These are phyloP conservation scores for Halichoerus grypus DNA, from an alignment of 2,113 vertebrate species.

Conservation along the genomic window DNA sequence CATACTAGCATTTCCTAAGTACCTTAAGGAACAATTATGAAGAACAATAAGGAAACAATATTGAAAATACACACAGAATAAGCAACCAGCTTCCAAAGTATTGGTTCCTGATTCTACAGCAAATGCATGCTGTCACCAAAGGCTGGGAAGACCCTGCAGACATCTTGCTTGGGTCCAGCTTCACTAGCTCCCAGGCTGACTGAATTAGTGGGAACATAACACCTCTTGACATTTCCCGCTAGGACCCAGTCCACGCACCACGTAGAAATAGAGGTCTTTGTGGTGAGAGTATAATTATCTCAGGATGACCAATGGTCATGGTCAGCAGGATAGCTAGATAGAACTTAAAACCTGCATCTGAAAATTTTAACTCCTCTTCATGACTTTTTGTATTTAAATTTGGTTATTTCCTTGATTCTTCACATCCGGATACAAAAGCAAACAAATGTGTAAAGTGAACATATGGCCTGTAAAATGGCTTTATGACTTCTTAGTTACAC, in stretches of 20 bases:
- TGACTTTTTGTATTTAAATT: neutral
- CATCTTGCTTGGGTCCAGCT: neutral
- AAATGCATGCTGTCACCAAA: neutral
- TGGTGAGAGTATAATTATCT: neutral
- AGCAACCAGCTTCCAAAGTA: neutral
- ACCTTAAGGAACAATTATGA: neutral
- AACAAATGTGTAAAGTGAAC: neutral
- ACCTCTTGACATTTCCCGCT: neutral
- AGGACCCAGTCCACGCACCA: neutral
- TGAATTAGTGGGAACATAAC: neutral
- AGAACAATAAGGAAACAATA: neutral
- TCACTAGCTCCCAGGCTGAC: neutral
- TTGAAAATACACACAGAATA: neutral
- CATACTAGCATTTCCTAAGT: neutral
- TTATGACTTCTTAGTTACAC: neutral
- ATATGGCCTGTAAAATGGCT: neutral
- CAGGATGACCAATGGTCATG: neutral
- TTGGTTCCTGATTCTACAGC: neutral
- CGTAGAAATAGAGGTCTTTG: neutral
- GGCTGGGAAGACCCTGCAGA: neutral
- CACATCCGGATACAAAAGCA: neutral
- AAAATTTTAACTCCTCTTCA: neutral
- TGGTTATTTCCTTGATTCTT: neutral
- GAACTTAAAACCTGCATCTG: neutral
- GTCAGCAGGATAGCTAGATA: neutral